Conservation (phyloP, 2,888 invertebrate genomes). For the Rhamnusium bicolor region DNA sequence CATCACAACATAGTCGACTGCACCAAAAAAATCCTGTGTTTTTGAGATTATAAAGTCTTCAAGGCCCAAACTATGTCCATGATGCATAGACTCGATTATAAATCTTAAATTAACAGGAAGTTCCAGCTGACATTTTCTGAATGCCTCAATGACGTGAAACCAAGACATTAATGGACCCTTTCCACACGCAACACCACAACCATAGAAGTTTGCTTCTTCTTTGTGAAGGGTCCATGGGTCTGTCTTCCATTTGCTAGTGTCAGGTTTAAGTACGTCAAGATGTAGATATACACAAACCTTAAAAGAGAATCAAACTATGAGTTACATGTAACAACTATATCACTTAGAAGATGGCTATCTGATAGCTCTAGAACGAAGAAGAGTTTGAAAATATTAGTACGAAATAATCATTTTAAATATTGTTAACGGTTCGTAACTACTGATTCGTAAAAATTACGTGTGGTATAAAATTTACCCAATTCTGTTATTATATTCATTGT, state of each 20-base stretch:
- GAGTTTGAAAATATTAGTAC: no score
- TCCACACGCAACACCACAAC: slow-evolving; percentile 69
- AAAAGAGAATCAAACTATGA: slow-evolving; percentile 17
- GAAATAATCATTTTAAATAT: no score
- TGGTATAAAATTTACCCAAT: no score
- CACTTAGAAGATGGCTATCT: no score
- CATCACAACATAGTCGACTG: slow-evolving; percentile 67
- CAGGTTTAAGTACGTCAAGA: slow-evolving; percentile 69
- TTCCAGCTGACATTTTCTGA: slow-evolving; percentile 62
- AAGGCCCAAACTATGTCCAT: slow-evolving; percentile 66
- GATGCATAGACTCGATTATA: slow-evolving; percentile 70
- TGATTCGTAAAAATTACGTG: no score
- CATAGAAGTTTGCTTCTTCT: slow-evolving; percentile 65
- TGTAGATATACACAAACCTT: slow-evolving; percentile 68
- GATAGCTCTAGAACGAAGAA: no score
- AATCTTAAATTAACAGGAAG: slow-evolving; percentile 71
- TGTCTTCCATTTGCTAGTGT: slow-evolving; percentile 64
- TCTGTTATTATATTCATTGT: no score
- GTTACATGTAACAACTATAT: no score
- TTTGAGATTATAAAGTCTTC: slow-evolving; percentile 65
- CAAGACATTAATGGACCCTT: slow-evolving; percentile 70
- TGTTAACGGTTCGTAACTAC: no score
- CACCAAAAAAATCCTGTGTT: slow-evolving; percentile 65
- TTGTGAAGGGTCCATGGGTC: slow-evolving; percentile 69
- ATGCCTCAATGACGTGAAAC: slow-evolving; percentile 68